Base-by-base conservation (phyloP, 2,113 vertebrate species). In the Microcebus murinus region DNA sequence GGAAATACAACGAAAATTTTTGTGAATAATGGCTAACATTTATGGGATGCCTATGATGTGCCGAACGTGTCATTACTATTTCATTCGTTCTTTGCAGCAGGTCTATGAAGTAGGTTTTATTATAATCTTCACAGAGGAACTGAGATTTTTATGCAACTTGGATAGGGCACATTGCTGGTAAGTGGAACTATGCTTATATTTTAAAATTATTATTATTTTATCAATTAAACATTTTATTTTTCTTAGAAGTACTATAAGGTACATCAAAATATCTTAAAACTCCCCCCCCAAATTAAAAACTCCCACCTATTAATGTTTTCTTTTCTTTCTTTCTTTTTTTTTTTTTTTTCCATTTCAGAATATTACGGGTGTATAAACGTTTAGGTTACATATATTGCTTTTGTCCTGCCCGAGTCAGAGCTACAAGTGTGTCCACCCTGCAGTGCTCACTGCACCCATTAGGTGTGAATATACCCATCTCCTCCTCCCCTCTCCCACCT, bases 221-320 rank as follows among this genome's bases (percentile, higher is more conserved):
- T 57, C 63, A 36, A 84, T 45, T 45, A 67, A 79, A 25, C 34
- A n/a, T 48, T 36, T 23, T 36, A 2, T 77, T 88, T 91, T 88
- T 79, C 80, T 81, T 71, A 91, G 39, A 85, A 76, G 63, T 88
- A 85, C 39, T 39, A 65, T 55, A 80, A 71, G 34, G 27, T 57
- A n/a, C 31, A 65, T 34, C 36, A 95, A 96, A 95, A 48, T 18
- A 95, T n/a, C 81, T 63, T n/a, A 50, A n/a, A 27, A 8, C n/a
- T 17, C 6, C 27, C 15, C 15, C 63, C 18, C 63, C n/a, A 89
- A 93, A 87, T 59, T 39, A 74, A 82, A 93, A 20, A 36, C 42
- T 57, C 6, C 20, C n/a, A 34, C 12, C 15, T 48, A 85, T 27
- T n/a, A 71, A 71, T 42, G 5, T 71, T 65, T 91, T 82, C 39